Evolutionary conservation across 2,797 vertebrate genomes (phyloP), one percentile per base, ranked within the genome.

Genomic region (Nannoperca obscura): DNA sequence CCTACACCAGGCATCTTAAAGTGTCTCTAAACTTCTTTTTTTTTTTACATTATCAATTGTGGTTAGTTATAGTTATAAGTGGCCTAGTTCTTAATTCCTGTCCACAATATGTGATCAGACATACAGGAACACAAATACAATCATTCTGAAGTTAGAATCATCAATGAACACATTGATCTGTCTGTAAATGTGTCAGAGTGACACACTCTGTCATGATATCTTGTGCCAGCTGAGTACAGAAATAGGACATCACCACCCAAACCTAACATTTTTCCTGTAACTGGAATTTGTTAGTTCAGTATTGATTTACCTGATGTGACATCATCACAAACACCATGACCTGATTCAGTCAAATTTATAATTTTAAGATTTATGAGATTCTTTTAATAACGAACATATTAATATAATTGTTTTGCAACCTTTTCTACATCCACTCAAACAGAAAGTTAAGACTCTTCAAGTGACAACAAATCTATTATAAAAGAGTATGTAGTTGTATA

Each of bases 221-320:
- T 80, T 44, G n/a, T 76, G 74, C 65, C 87, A 89, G 81, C 78
- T 81, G 81, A 78, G 84, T 53, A 76, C 78, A 92, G 74, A 87
- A 90, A 91, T 87, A 90, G 86, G 47, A 70, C 64, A 68, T 61
- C 54, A 57, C 60, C 69, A 84, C 27, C 52, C 38, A 70, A 86
- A 84, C 53, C 52, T 59, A 46, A 59, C 64, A 13, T 30, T 52
- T 58, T 57, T 62, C 36, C 5, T 66, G 34, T 49, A 53, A 38
- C 44, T 46, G n/a, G 3, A 54, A 17, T 68, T 55, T 32, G 13
- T 30, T 30, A 38, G 57, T 42, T 17, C 14, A 24, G 7, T n/a
- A 8, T 60, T 38, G 19, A 58, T 30, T 40, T 24, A 7, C 20
- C 36, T 3, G 32, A 7, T 44, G 20, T 57, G 10, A 15, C 10